Evolutionary conservation across 2,113 vertebrate genomes (phyloP).

Genomic region (Cyanoramphus novaezelandiae): DNA sequence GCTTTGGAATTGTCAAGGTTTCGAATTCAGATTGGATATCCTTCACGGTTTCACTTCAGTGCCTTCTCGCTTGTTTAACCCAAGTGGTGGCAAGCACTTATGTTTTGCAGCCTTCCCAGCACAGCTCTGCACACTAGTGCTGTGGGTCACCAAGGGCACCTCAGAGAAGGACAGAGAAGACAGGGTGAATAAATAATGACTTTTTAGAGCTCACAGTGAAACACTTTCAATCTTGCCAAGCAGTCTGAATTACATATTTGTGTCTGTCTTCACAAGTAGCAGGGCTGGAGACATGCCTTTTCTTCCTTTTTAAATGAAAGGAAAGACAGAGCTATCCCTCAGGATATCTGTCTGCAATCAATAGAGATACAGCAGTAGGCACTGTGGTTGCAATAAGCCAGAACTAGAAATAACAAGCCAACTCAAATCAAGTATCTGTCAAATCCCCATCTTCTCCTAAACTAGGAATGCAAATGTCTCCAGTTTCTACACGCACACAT

Average conservation of each 20-base stretch:
- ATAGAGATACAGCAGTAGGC: conserved; percentile 21
- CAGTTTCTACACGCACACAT: conserved; percentile 15
- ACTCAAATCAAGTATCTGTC: conserved; percentile 52
- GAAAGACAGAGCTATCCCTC: conserved; percentile 20
- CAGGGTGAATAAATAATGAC: background rate
- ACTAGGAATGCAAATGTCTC: conserved; percentile 45
- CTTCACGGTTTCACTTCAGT: background rate
- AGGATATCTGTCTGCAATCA: conserved; percentile 41
- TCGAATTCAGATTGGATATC: background rate
- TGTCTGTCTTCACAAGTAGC: conserved; percentile 3
- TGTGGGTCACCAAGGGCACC: background rate
- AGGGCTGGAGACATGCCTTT: background rate
- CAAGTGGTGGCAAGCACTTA: background rate
- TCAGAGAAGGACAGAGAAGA: background rate
- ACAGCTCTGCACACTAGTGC: background rate
- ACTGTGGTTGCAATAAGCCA: conserved; percentile 23
- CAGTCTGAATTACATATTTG: background rate
- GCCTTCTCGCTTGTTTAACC: background rate
- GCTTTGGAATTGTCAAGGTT: background rate
- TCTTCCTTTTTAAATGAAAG: conserved; percentile 3
- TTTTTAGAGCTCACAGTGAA: background rate
- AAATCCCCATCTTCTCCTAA: background rate
- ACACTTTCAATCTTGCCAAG: background rate
- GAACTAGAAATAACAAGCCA: conserved; percentile 55
- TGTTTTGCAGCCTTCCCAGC: background rate